Conservation (phyloP, 2,888 invertebrate species). For the Epinotia ramella region DNA sequence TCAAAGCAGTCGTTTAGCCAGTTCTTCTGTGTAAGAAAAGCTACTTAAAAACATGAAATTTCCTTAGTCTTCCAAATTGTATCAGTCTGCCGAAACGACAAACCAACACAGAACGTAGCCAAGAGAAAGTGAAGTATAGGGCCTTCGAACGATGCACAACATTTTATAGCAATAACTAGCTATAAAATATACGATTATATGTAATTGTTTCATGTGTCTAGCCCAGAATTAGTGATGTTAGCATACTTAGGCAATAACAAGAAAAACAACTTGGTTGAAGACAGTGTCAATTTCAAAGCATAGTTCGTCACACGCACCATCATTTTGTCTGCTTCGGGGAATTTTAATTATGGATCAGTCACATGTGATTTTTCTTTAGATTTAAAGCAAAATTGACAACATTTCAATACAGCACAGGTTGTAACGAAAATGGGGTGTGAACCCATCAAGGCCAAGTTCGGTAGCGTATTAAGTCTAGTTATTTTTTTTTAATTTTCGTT, state of each 20-base stretch:
- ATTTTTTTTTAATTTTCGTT: too few species aligned
- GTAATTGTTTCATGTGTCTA: conserved; percentile 4
- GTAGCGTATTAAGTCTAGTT: too few species aligned
- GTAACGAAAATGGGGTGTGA: too few species aligned
- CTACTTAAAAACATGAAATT: too few species aligned
- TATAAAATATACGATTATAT: conserved; percentile 19
- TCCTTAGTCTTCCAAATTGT: not conserved
- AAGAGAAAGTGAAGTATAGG: not conserved
- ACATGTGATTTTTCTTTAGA: too few species aligned
- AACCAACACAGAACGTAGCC: not conserved
- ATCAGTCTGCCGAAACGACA: not conserved
- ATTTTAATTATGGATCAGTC: too few species aligned
- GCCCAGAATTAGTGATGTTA: conserved; percentile 23
- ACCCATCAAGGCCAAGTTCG: too few species aligned
- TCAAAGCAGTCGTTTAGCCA: too few species aligned
- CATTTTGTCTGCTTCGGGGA: too few species aligned
- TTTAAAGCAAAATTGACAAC: too few species aligned
- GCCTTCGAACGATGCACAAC: conserved; percentile 26
- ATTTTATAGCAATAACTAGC: conserved; percentile 37
- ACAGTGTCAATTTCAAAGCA: not conserved
- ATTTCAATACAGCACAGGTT: too few species aligned
- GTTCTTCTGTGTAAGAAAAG: too few species aligned
- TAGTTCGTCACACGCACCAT: not conserved
- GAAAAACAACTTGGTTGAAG: not conserved
- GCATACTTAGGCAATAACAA: conserved; percentile 24